These are phyloP conservation scores for Thymelicus lineola DNA, from an alignment of 2,888 invertebrate genomes.

Conservation along the genomic window DNA sequence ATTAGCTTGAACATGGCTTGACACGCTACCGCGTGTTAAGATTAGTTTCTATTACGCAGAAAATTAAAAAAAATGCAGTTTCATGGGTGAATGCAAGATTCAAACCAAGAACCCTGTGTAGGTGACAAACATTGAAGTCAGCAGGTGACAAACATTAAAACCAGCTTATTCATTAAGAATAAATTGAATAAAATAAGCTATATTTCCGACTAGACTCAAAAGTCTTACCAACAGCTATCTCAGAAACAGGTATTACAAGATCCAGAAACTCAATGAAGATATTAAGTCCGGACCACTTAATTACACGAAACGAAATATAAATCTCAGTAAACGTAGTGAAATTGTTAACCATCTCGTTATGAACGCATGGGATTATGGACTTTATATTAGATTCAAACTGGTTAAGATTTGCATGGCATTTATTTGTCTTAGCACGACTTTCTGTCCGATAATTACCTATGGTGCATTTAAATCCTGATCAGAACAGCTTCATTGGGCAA, in stretches of 20 bases:
- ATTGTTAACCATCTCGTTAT: conserved; percentile 27
- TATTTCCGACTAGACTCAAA: not conserved
- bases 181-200: too few species aligned
- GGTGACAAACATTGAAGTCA: too few species aligned
- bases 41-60: too few species aligned
- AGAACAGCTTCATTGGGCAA: conserved; percentile 47
- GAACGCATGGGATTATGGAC: conserved; percentile 9
- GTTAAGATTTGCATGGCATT: conserved; percentile 15
- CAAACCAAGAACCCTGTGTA: too few species aligned
- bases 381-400: not conserved
- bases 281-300: conserved; percentile 50
- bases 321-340: conserved; percentile 41
- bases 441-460: conserved; percentile 39
- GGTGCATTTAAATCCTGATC: conserved; percentile 48
- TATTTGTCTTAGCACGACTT: conserved; percentile 40
- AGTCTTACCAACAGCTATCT: conserved; percentile 61
- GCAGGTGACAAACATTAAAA: too few species aligned
- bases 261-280: conserved; percentile 52
- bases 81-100: too few species aligned
- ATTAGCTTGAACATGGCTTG: too few species aligned
- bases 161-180: too few species aligned
- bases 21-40: too few species aligned
- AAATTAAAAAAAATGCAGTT: too few species aligned
- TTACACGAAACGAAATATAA: conserved; percentile 51
- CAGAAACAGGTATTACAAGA: conserved; percentile 57